phyloP scores from a whole-genome alignment of 2,888 invertebrate genomes.

The Dinocampus coccinellae region DNA sequence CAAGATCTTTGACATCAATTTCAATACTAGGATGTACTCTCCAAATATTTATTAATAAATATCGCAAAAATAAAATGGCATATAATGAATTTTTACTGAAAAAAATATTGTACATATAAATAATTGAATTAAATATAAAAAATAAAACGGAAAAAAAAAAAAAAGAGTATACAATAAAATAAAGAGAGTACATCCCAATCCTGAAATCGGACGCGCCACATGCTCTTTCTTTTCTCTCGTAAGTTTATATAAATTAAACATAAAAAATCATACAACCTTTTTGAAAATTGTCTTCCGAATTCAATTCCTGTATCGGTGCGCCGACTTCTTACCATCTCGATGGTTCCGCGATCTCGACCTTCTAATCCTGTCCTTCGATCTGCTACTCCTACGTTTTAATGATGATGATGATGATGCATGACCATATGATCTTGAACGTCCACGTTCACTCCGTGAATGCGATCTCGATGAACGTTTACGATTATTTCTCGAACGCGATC shows the following conservation, averaged over 20 bases:
- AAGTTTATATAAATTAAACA: conserved; percentile 13
- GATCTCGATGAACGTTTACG: conserved; percentile 43
- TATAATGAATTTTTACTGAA: background rate
- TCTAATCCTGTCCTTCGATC: conserved; percentile 50
- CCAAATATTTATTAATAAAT: background rate
- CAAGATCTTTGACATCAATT: conserved; percentile 4
- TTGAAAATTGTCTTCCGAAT: conserved; percentile 32
- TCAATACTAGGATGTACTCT: conserved; percentile 9
- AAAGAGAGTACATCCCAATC: conserved; percentile 25
- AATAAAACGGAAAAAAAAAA: too few relatives aligned
- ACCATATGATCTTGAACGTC: conserved; percentile 44
- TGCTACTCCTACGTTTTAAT: conserved; percentile 38
- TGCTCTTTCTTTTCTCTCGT: conserved; percentile 7
- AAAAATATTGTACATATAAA: background rate
- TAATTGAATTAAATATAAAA: background rate
- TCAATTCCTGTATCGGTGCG: conserved; percentile 67
- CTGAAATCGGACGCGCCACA: background rate
- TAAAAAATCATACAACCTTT: conserved; percentile 51
- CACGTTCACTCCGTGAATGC: conserved; percentile 48
- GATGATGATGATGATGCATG: conserved; percentile 30
- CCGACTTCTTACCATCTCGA: conserved; percentile 67
- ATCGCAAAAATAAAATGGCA: background rate
- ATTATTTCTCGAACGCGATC: conserved; percentile 40
- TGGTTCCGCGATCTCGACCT: conserved; percentile 59
- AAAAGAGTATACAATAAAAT: background rate